phyloP scores from a whole-genome alignment of 2,797 vertebrate genomes.

The Prunella strophiata region DNA sequence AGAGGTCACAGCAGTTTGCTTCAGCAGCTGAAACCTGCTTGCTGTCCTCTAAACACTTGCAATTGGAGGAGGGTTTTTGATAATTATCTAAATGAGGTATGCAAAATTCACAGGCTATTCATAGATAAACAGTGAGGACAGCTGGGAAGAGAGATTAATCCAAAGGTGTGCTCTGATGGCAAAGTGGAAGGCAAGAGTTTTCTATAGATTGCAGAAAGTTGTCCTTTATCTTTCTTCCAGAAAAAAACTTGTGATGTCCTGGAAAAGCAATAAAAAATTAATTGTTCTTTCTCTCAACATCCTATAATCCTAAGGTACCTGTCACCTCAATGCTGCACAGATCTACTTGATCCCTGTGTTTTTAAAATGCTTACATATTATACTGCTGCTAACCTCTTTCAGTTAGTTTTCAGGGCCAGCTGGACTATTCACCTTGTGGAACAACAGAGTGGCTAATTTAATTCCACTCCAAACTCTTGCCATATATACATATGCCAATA shows the following conservation, averaged over 20 bases:
- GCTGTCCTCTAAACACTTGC: background rate
- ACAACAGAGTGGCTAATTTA: background rate
- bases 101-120: background rate
- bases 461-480: background rate
- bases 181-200: background rate
- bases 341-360: background rate
- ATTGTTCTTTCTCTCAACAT: background rate
- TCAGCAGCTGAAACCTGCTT: conserved; percentile 7
- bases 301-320: background rate
- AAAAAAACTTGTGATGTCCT: background rate
- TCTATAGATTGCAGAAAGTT: background rate
- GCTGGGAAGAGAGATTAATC: background rate
- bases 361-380: background rate
- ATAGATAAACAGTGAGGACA: background rate
- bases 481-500: background rate
- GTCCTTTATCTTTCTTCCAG: background rate
- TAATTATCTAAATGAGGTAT: background rate
- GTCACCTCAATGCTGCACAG: background rate
- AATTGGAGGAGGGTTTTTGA: background rate
- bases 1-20: conserved; percentile 7
- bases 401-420: background rate
- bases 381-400: background rate
- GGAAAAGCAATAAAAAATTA: background rate
- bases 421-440: background rate
- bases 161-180: background rate